A percentile compares a stretch with the other conserved stretches of the same genome.
Evolutionary conservation across 2,888 invertebrate genomes (phyloP).

Genomic region (Nephrotoma guestfalica): DNA sequence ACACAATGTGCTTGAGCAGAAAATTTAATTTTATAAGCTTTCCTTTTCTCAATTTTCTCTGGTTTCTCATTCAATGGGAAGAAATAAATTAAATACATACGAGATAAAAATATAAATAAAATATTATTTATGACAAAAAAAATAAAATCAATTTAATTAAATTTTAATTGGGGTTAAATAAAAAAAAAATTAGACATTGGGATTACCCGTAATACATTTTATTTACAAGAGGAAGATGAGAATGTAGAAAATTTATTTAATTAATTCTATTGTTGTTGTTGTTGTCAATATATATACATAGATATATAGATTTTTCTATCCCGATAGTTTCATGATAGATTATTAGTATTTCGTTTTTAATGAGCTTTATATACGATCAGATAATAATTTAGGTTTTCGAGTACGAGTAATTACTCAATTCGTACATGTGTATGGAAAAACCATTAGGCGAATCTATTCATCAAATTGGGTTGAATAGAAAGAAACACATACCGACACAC

Average conservation of each 20-base stretch:
- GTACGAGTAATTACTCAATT: background rate
- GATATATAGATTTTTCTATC: background rate
- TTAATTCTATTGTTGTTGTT: background rate
- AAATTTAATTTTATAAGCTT: background rate
- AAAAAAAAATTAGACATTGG: background rate
- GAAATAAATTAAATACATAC: background rate
- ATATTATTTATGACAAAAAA: background rate
- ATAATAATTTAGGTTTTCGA: background rate
- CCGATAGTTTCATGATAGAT: background rate
- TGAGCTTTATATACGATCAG: background rate
- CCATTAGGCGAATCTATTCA: background rate
- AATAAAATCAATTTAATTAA: background rate
- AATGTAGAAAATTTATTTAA: background rate
- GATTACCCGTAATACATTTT: background rate
- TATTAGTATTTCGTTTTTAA: background rate
- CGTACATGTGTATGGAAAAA: background rate
- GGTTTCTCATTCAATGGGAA: background rate
- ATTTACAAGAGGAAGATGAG: background rate
- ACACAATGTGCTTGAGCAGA: background rate
- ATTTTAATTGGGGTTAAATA: background rate
- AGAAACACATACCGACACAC: no score
- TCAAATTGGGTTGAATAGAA: background rate
- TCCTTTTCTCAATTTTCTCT: background rate
- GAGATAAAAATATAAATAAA: background rate
- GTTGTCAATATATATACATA: background rate